Percentiles rank a stretch among this genome's conserved stretches.
These are phyloP conservation scores for Tympanuchus pallidicinctus DNA, from an alignment of 2,113 vertebrate genomes.

Conservation along the genomic window DNA sequence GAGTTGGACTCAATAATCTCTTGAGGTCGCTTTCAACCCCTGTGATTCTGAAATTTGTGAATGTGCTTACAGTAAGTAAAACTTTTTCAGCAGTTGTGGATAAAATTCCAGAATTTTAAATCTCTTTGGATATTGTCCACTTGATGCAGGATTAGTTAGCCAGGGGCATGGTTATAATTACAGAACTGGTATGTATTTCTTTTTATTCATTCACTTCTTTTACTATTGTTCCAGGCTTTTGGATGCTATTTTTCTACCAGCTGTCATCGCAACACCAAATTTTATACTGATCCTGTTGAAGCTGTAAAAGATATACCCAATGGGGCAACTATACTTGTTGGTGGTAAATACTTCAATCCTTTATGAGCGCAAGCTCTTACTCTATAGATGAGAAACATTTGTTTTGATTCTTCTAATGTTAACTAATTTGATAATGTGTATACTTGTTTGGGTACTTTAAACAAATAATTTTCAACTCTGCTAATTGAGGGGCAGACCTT, in stretches of 20 bases:
- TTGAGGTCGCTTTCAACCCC: too few relatives aligned
- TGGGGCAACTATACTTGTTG: conserved; percentile 91
- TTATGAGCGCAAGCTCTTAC: not conserved
- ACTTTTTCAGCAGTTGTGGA: not conserved
- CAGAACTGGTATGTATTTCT: not conserved
- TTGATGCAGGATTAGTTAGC: not conserved
- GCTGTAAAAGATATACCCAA: conserved; percentile 94
- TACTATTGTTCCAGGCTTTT: conserved; percentile 76
- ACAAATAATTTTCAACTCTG: not conserved
- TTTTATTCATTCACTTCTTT: not conserved
- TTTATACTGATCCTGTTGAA: conserved; percentile 88
- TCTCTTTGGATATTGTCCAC: not conserved
- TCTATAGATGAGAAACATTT: not conserved
- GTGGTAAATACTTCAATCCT: conserved; percentile 82
- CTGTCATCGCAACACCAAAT: conserved; percentile 76
- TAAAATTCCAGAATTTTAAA: not conserved
- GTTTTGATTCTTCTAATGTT: not conserved
- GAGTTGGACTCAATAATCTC: too few relatives aligned
- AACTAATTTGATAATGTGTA: not conserved
- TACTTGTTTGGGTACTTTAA: not conserved
- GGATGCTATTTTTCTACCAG: conserved; percentile 89
- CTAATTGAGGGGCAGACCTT: not conserved
- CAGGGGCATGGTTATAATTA: not conserved
- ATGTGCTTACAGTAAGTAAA: not conserved
- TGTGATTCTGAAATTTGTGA: not conserved